Evolutionary conservation across 2,888 invertebrate species (phyloP), one percentile per base, ranked within the genome.

Genomic region (Drosophila greeni): DNA sequence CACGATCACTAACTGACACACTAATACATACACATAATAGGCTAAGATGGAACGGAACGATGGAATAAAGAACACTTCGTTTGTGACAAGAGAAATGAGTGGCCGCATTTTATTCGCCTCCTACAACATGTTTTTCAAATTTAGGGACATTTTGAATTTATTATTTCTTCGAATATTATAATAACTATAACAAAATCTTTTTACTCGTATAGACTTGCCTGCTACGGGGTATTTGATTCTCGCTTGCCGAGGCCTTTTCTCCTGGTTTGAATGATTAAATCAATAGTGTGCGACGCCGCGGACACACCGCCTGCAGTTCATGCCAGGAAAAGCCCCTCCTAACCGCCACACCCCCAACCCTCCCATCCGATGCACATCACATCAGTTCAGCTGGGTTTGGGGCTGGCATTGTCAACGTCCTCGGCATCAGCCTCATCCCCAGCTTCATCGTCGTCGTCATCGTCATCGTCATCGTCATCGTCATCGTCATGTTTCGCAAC

Each of bases 401-500:
- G 26, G 42, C 31, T 37, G 60, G 20, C 60, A 60, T 60, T 60
- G 59, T 60, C 59, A 60, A 60, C 43, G 59, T 59, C 59, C 54
- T 56, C 54, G 56, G 54, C 37, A 29, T 56, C 54, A 23, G 29
- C 20, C 29, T 36, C 52, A n/a, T 49, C 33, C 20, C 6, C 18
- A 31, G 18, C 8, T 1, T 2, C 24, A 12, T 39, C 16, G 7
- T 14, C 31, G n/a, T 12, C 16, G 2, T 5, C 51, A 23, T 39
- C 16, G 11, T 20, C 23, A 12, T 29, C 11, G 0, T 4, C 29
- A 12, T 20, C 31, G 0, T 3, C 55, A 42, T 42, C 37, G 16
- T n/a, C 68, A 36, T 58, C 40, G 49, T 51, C 57, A 34, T 67
- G 67, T 66, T 66, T 66, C 66, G 66, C 57, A 66, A 66, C 66